These are phyloP conservation scores for Gila orcuttii DNA, from an alignment of 2,113 vertebrate species.

Conservation along the genomic window DNA sequence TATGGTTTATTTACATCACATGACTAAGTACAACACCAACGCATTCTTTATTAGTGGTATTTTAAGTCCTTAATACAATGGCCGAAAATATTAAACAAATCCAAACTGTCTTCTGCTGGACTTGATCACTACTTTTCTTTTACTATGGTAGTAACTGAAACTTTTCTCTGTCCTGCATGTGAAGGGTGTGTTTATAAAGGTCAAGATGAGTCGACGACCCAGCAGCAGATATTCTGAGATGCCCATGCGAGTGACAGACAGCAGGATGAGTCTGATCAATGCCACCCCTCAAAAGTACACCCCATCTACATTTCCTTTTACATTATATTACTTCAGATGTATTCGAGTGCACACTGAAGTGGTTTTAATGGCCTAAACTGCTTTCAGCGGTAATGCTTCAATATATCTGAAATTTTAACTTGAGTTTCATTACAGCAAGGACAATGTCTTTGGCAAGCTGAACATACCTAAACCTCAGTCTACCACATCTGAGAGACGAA, in stretches of 20 bases:
- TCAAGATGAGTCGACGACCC: conserved; percentile 74
- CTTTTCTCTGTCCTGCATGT: background rate
- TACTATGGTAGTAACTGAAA: background rate
- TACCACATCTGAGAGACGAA: conserved; percentile 84
- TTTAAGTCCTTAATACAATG: too few species aligned
- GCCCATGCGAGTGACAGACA: conserved; percentile 86
- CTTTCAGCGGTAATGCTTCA: background rate
- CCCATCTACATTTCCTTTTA: background rate
- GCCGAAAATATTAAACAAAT: too few species aligned
- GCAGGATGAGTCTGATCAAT: conserved; percentile 83
- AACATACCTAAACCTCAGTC: conserved; percentile 80
- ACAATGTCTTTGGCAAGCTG: conserved; percentile 83
- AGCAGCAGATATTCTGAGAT: conserved; percentile 79
- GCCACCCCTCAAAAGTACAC: conserved; percentile 88
- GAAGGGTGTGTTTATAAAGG: conserved; percentile 50
- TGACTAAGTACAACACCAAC: too few species aligned
- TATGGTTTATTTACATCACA: too few species aligned
- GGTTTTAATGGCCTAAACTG: background rate
- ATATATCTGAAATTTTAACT: background rate
- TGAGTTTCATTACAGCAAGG: conserved; percentile 78
- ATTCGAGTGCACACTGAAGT: too few species aligned
- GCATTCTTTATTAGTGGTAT: too few species aligned
- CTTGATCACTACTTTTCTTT: too few species aligned
- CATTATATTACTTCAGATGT: background rate
- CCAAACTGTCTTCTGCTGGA: too few species aligned